Evolutionary conservation across 2,888 invertebrate genomes (phyloP).

Genomic region (Agonum fuliginosum): DNA sequence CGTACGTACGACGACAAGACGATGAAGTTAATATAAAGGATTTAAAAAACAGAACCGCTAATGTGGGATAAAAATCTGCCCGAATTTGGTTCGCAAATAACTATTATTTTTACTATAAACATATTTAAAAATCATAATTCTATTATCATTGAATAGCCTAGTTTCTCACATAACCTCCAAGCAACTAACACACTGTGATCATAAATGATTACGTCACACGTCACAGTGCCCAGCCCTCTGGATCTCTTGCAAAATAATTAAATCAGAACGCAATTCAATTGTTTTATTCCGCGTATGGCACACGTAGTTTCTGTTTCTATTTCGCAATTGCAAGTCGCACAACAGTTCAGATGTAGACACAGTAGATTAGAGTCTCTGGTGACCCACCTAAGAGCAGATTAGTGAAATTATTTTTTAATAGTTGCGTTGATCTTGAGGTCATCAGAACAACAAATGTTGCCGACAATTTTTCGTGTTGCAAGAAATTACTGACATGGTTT

Average conservation of each 20-base stretch:
- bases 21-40: no score
- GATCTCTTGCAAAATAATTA: constrained; percentile 39
- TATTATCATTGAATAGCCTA: no score
- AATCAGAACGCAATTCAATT: constrained; percentile 33
- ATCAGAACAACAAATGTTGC: neutral
- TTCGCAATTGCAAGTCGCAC: neutral
- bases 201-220: constrained; percentile 1
- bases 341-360: neutral
- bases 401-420: constrained; percentile 1
- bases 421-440: constrained; percentile 9
- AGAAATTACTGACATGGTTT: neutral
- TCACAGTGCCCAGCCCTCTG: constrained; percentile 21
- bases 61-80: no score
- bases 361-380: neutral
- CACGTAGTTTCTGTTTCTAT: no score
- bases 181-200: neutral
- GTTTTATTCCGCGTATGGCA: constrained; percentile 13
- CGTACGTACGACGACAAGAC: no score
- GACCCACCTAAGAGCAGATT: constrained; percentile 1
- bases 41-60: no score
- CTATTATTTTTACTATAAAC: no score
- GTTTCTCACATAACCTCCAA: no score
- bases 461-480: neutral
- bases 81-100: no score
- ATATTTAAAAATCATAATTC: no score